Conservation (phyloP, 2,797 vertebrate genomes). For the Eulemur rubriventer region DNA sequence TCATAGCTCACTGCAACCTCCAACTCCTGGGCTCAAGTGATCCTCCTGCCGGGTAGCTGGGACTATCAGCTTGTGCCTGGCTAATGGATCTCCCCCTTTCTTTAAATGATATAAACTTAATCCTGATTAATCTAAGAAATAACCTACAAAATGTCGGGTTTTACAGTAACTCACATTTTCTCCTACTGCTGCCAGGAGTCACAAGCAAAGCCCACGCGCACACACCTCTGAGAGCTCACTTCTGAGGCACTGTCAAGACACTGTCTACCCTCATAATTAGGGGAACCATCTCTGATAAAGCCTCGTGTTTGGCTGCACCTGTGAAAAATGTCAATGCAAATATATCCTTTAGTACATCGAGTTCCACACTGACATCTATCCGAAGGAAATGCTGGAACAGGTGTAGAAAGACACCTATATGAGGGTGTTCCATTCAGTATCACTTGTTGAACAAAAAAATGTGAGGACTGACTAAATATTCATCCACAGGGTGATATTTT, state of each 20-base stretch:
- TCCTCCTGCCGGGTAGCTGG: not conserved
- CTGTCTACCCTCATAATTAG: not conserved
- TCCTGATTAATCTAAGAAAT: not conserved
- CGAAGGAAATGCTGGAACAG: not conserved
- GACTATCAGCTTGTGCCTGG: not conserved
- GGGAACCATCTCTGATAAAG: not conserved
- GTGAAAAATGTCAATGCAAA: not conserved
- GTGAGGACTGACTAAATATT: not conserved
- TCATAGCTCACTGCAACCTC: not conserved
- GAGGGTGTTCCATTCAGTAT: not conserved
- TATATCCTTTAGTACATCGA: not conserved
- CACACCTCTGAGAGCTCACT: not conserved
- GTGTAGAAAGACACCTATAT: not conserved
- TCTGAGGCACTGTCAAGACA: not conserved
- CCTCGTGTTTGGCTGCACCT: not conserved
- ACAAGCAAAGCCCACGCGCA: not conserved
- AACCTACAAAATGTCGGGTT: not conserved
- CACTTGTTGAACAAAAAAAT: not conserved
- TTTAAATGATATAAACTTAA: not conserved
- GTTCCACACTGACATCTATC: not conserved
- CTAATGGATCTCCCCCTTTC: not conserved
- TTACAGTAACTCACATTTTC: not conserved
- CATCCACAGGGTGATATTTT: not conserved
- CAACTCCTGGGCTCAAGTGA: not conserved
- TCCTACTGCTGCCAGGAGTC: not conserved